Evolutionary conservation across 2,888 invertebrate species (phyloP).

Genomic region (Mesochorus sp.): DNA sequence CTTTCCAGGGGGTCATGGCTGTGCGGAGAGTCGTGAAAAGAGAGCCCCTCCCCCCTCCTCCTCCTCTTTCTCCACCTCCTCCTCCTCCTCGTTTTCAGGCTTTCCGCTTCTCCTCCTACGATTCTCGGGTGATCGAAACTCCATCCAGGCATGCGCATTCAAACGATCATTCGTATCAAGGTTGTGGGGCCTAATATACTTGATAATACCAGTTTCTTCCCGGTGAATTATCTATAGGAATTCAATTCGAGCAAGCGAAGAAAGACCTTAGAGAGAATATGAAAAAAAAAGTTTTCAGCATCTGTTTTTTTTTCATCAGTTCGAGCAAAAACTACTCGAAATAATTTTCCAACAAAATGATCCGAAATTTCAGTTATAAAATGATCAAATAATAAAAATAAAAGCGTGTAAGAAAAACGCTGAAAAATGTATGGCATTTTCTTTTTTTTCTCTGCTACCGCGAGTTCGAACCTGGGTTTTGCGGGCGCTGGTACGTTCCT

Average conservation of each 20-base stretch:
- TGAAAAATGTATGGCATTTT: neutral
- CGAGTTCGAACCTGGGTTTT: neutral
- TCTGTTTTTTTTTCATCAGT: neutral
- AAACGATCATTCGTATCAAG: conserved; percentile 35
- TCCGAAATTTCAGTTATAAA: no score
- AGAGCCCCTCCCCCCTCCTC: conserved; percentile 35
- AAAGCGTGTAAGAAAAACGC: no score
- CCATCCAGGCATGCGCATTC: conserved; percentile 60
- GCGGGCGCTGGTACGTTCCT: conserved; percentile 44
- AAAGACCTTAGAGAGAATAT: neutral
- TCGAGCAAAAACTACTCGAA: no score
- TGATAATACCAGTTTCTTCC: neutral
- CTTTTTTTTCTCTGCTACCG: neutral
- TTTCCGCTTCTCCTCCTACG: conserved; percentile 23
- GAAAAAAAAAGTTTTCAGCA: neutral
- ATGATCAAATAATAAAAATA: no score
- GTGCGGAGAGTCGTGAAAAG: conserved; percentile 59
- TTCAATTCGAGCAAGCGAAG: neutral
- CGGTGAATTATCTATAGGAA: neutral
- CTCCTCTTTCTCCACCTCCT: no score
- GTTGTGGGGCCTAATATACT: conserved; percentile 10
- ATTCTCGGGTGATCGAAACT: conserved; percentile 74
- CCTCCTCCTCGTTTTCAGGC: neutral
- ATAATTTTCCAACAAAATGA: no score
- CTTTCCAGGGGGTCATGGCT: conserved; percentile 73